Evolutionary conservation across 2,113 vertebrate genomes (phyloP), one percentile per base, ranked within the genome.

Genomic region (Hemiscyllium ocellatum): DNA sequence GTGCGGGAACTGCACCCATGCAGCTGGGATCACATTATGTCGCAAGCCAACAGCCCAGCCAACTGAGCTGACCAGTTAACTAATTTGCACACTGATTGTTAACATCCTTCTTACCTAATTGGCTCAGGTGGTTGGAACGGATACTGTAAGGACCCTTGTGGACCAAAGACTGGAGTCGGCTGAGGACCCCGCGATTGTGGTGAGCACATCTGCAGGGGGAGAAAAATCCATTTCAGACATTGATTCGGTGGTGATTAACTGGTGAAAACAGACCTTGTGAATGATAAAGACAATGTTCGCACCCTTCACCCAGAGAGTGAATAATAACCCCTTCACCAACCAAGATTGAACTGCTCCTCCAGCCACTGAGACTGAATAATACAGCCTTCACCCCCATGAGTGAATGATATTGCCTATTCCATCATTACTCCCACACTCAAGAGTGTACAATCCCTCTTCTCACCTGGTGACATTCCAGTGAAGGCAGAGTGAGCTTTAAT

Each of bases 201-300:
- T 29, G 98, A 98, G 96, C 99, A 99, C 99, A 99, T 99, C 99
- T 99, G 97, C 96, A 97, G 97, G 0, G 94, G 22, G n/a, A 26
- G 47, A 8, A 94, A 4, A 42, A 94, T 42, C 20, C 6, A 94
- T 26, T 69, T 15, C n/a, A 94, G 65, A 42, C 20, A 70, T 42
- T 47, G 56, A 33, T n/a, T 47, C 37, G 20, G 19, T 69, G 91
- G n/a, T 94, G n/a, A 94, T 42, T 42, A 50, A 95, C 42, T 72
- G 26, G 17, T 1, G 13, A 24, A 95, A 72, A 24, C 7, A 47
- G 10, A 37, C 33, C 50, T 89, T 89, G 20, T 50, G 50, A 61
- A 90, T 56, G 8, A 89, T 12, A 4, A 61, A 10, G 2, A 29
- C 70, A 72, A 72, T 26, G 19, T 20, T 17, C 17, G 2, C 17